Percentiles rank a stretch among this genome's conserved stretches.
Conservation (phyloP, 2,797 vertebrate species). For the Takifugu rubripes region DNA sequence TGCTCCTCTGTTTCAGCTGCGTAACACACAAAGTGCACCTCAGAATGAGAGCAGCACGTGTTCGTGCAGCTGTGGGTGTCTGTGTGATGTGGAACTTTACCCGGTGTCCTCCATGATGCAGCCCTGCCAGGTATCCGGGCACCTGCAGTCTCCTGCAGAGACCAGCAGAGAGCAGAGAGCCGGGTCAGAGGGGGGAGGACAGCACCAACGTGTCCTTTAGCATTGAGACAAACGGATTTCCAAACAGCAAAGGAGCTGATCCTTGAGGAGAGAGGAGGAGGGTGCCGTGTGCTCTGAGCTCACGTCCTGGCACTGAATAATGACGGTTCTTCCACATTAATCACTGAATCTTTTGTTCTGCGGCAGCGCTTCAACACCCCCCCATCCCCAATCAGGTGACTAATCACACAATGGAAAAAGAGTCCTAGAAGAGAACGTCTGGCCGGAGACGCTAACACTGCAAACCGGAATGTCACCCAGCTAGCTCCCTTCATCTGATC, state of each 20-base stretch:
- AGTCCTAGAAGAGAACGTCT: constrained; percentile 42
- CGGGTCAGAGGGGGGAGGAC: no score
- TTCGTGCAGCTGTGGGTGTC: neutral
- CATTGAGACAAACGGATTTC: neutral
- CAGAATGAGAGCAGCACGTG: neutral
- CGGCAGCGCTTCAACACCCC: constrained; percentile 19
- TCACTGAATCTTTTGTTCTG: constrained; percentile 41
- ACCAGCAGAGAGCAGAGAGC: neutral
- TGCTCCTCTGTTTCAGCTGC: constrained; percentile 22
- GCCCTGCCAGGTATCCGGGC: constrained; percentile 88
- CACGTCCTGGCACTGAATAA: constrained; percentile 36
- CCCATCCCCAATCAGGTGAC: constrained; percentile 40
- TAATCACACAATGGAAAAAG: constrained; percentile 47
- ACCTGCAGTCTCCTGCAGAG: constrained; percentile 85
- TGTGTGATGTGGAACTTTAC: constrained; percentile 64
- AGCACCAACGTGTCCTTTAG: neutral
- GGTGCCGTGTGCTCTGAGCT: constrained; percentile 11
- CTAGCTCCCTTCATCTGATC: neutral
- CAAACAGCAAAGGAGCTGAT: neutral
- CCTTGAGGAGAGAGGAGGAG: neutral
- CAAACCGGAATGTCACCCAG: neutral
- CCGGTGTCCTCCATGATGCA: constrained; percentile 97
- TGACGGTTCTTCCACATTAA: constrained; percentile 36
- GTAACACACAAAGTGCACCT: constrained; percentile 22
- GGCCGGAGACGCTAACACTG: constrained; percentile 21